Base-by-base conservation (phyloP, 2,888 invertebrate genomes). In the Willowsia nigromaculata region DNA sequence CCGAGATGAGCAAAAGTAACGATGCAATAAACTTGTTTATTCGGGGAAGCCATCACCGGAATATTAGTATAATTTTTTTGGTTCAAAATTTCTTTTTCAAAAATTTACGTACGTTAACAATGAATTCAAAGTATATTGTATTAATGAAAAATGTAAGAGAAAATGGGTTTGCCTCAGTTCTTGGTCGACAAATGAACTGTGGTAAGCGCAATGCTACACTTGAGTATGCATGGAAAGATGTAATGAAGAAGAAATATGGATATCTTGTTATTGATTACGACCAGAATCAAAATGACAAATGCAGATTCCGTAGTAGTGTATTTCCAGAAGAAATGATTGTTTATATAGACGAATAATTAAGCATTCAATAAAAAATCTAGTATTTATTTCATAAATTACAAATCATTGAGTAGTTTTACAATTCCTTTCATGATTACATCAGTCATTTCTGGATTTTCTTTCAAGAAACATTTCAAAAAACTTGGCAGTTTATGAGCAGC, bases 181-280 rank as follows among this genome's bases (percentile, higher is more conserved):
- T 92, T 7, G 91, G 91, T 11, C 22, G 85, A 5, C 90, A 91
- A 68, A 92, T 91, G 91, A 91, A 91, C 65, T 53, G 85, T 1
- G 88, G 89, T 33, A 90, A 88, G 43, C 80, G 53, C 0, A 86
- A 89, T 80, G 59, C 13, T 11, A 9, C 27, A 1, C 27, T 59
- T 11, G 25, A 27, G 2, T 25, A 27, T 27, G 59, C 59, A 59
- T 59, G 59, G 62, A 59, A 90, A n/a, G 89, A 92, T n/a, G 22
- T 53, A 22, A 85, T 90, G 85, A 81, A 68, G 27, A 89, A 84
- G n/a, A 47, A 47, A 33, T 91, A 91, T 88, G 89, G 89, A 15
- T 91, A 92, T 65, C 11, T 91, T 4, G 87, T 92, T 33, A 71
- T 92, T 13, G 92, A 92, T 47, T 85, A 85, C 30, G 27, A 62